phyloP scores from a whole-genome alignment of 2,797 vertebrate species.

The Cercopithecus neglectus region DNA sequence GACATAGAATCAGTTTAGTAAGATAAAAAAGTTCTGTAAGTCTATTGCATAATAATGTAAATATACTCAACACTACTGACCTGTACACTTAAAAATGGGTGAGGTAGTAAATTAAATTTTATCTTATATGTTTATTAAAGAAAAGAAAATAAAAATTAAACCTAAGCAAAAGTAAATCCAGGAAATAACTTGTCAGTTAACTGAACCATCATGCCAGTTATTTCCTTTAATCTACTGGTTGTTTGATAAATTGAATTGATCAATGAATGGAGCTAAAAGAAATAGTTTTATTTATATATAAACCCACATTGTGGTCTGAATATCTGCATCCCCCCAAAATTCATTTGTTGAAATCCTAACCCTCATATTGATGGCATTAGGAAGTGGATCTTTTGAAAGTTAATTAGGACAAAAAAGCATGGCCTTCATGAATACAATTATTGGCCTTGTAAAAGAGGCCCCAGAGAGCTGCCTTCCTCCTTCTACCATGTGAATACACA shows the following conservation, averaged over 20 bases:
- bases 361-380: not conserved
- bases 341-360: not conserved
- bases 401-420: not conserved
- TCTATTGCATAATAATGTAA: not conserved
- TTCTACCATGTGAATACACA: not conserved
- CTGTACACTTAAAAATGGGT: not conserved
- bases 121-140: not conserved
- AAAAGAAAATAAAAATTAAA: not conserved
- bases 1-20: not conserved
- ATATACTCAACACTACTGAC: not conserved
- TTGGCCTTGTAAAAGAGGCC: not conserved
- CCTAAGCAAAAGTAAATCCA: not conserved
- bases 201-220: not conserved
- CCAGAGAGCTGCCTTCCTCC: not conserved
- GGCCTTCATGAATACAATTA: not conserved
- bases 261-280: not conserved
- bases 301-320: not conserved
- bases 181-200: not conserved
- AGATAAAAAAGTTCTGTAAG: not conserved
- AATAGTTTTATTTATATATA: not conserved
- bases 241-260: not conserved
- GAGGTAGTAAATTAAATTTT: not conserved
- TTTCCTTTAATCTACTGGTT: not conserved
- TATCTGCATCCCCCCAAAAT: not conserved
- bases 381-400: not conserved